A percentile compares a stretch with the other conserved stretches of the same genome.
phyloP scores from a whole-genome alignment of 2,113 vertebrate species.

The Bambusicola thoracicus region DNA sequence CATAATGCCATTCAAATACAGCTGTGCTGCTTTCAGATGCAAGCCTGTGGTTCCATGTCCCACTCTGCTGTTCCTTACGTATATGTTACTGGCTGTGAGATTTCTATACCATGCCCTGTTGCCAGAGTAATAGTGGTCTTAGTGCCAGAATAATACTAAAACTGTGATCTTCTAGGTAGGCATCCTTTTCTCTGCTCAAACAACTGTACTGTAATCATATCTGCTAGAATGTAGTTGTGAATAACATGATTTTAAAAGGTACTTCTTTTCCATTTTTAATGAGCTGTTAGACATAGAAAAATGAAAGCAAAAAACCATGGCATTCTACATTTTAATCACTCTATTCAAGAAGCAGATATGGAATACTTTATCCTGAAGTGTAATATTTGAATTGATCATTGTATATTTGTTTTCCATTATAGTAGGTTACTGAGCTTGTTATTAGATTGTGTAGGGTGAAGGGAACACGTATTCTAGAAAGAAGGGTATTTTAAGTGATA shows the following conservation, averaged over 20 bases:
- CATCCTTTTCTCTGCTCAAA: not conserved
- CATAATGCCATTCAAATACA: not conserved
- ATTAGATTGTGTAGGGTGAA: not conserved
- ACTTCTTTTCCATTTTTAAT: not conserved
- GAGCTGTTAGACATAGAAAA: not conserved
- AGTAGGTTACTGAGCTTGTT: not conserved
- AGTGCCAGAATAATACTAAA: not conserved
- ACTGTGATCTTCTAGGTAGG: not conserved
- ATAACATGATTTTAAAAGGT: not conserved
- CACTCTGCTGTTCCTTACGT: not conserved
- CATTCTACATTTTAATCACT: not conserved
- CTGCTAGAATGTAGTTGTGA: not conserved
- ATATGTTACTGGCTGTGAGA: not conserved
- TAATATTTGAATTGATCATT: not conserved
- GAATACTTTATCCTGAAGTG: not conserved
- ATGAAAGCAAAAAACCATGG: not conserved
- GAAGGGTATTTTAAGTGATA: not conserved
- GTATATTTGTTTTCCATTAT: not conserved
- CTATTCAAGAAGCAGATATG: not conserved
- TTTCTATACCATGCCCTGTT: not conserved
- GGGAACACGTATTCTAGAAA: not conserved
- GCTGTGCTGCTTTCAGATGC: not conserved
- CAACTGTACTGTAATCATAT: not conserved
- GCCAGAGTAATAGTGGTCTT: not conserved
- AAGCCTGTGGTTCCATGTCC: rapidly evolving